Percentiles rank a stretch among this genome's conserved stretches.
Conservation (phyloP, 2,797 vertebrate genomes). For the Alcedo quadribrachys region DNA sequence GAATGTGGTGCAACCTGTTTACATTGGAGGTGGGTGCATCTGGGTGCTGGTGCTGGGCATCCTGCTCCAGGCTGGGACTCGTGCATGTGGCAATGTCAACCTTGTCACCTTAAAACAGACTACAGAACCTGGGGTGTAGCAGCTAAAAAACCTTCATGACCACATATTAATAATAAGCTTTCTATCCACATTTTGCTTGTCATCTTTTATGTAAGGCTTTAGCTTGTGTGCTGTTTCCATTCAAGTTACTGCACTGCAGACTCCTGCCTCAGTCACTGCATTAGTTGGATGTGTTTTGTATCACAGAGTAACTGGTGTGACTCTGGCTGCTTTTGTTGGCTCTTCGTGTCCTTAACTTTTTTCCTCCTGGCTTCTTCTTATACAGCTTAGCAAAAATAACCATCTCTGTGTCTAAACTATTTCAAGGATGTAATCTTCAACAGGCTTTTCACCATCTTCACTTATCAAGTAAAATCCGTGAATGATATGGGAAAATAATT, state of each 20-base stretch:
- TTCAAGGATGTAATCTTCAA: slow-evolving; percentile 26
- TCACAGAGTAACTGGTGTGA: not conserved
- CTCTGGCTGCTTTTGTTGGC: slow-evolving; percentile 1
- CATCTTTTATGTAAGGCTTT: not conserved
- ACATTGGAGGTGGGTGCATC: slow-evolving; percentile 84
- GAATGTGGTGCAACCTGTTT: slow-evolving; percentile 92
- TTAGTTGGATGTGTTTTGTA: not conserved
- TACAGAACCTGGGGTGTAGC: not conserved
- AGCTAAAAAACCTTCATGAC: not conserved
- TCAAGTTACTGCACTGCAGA: not conserved
- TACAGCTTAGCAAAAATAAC: slow-evolving; percentile 27
- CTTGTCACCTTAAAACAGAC: not conserved
- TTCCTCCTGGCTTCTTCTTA: not conserved
- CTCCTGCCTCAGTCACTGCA: not conserved
- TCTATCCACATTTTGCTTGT: not conserved
- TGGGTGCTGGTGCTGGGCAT: not conserved
- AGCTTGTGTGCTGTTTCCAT: not conserved
- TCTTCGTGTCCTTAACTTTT: not conserved
- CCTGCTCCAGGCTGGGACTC: not conserved
- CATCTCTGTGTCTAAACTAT: slow-evolving; percentile 13
- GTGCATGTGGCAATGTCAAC: not conserved
- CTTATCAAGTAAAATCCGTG: not conserved
- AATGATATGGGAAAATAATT: slow-evolving; percentile 33
- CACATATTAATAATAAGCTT: not conserved
- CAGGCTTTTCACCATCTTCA: slow-evolving; percentile 10